Evolutionary conservation across 2,888 invertebrate genomes (phyloP), one percentile per base, ranked within the genome.

Genomic region (Dynastes grantii): DNA sequence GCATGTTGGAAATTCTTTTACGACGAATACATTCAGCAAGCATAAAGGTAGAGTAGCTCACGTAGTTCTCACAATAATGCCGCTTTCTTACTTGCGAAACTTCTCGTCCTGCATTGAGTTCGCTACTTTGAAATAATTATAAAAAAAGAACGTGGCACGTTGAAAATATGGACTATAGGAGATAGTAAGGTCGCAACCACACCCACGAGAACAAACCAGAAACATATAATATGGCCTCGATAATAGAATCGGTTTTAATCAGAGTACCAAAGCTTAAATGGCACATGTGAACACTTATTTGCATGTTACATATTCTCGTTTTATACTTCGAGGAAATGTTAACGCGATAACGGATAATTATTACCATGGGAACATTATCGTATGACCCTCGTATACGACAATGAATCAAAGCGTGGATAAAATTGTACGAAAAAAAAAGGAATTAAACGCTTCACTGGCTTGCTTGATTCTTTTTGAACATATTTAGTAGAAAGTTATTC

Each of bases 181-280:
- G 78, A 78, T 78, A 78, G 78, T 78, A 78, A 78, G 78, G 78
- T 78, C 78, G 55, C 51, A 64, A 68, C 76, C 77, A 78, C 77
- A 71, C 77, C 77, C 77, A 70, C 71, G 27, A 76, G 32, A 61
- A n/a, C 58, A 27, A 45, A 53, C 40, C 40, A 49, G 49, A 65
- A 55, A 53, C 53, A 61, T 73, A 51, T 77, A 51, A 53, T 71
- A 37, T 55, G 77, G 61, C 77, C 77, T 78, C 77, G 77, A 73
- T 55, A n/a, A 73, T 73, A 40, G 58, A 73, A 58, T 73, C 58
- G 58, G 61, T 22, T 73, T 55, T 45, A 61, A 73, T 73, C 73
- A 61, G 16, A 49, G 27, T 45, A 11, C 27, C 8, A 45, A 27
- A 27, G 45, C 32, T 13, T 68, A 27, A 27, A 68, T 68, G 51